Base-by-base conservation (phyloP, 2,113 vertebrate genomes). In the Equus quagga region DNA sequence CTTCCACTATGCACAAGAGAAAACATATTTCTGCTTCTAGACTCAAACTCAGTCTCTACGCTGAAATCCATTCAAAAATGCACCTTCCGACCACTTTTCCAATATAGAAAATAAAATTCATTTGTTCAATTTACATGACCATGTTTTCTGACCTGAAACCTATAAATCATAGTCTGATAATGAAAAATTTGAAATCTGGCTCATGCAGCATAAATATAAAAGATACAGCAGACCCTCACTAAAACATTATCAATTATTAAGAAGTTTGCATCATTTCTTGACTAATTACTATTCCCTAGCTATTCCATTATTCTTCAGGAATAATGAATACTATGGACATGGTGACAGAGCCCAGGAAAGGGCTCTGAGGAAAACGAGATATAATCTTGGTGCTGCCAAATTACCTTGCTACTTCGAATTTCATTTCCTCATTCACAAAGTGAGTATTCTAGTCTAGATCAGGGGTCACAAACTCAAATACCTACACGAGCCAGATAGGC, bases 11-110 rank as follows among this genome's bases (percentile, higher is more conserved):
- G 62, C 44, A 54, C 2, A 46, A 65, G 3, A 18, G 11, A 78
- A 44, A 97, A 92, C 15, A 73, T 15, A 21, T 4, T 79, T 87
- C n/a, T 80, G 21, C 73, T 93, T 88, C 75, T 95, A 84, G 75
- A 60, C 41, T 67, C 13, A 91, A 49, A 84, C 67, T 49, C 18
- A 60, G 31, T 60, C 73, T 69, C 83, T 60, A 33, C n/a, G 60
- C 62, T 79, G 31, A 79, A 79, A 62, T 62, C 75, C 33, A 88
- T 70, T 51, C 83, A 80, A 62, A 31, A 24, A 80, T 62, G 33
- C 33, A 70, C 33, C 75, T 24, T 70, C 41, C 26, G 76, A 18
- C 19, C 31, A 93, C 41, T 97, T 88, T 46, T 94, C 44, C 51
- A 80, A 33, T 21, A 78, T 10, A 54, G 31, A 89, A 95, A 95